Conservation (phyloP, 2,888 invertebrate genomes). For the Nemoura dubitans region DNA sequence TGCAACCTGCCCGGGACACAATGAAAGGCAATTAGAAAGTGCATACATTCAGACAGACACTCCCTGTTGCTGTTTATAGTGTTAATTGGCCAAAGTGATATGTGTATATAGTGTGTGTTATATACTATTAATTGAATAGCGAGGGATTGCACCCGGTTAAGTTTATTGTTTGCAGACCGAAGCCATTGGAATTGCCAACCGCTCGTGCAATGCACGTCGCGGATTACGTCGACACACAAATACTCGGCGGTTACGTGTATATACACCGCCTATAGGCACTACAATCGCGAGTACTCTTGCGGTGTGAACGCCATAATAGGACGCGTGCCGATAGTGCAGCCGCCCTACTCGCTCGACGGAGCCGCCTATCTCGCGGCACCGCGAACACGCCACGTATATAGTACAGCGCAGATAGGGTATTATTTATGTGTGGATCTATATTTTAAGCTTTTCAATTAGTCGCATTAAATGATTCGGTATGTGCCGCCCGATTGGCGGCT, state of each 20-base stretch:
- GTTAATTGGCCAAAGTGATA: slow-evolving; percentile 16
- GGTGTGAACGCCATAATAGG: neutral
- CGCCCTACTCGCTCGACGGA: neutral
- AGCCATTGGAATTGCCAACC: neutral
- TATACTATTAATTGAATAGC: slow-evolving; percentile 30
- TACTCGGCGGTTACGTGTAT: slow-evolving; percentile 15
- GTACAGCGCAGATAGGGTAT: neutral
- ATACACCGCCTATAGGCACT: no score
- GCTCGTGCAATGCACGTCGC: neutral
- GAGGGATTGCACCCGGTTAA: slow-evolving; percentile 8
- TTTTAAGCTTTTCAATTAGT: neutral
- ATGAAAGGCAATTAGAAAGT: slow-evolving; percentile 1
- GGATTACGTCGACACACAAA: slow-evolving; percentile 34
- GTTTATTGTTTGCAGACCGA: slow-evolving; percentile 35
- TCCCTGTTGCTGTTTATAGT: neutral
- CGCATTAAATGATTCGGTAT: neutral
- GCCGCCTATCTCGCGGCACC: neutral
- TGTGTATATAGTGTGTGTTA: neutral
- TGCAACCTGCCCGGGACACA: neutral
- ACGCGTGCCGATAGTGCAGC: neutral
- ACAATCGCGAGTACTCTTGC: neutral
- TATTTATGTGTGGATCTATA: neutral
- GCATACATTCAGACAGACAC: neutral
- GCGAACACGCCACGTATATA: neutral
- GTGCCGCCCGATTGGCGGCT: neutral